These are phyloP conservation scores for Aldabrachelys gigantea DNA, from an alignment of 2,113 vertebrate species.

Conservation along the genomic window DNA sequence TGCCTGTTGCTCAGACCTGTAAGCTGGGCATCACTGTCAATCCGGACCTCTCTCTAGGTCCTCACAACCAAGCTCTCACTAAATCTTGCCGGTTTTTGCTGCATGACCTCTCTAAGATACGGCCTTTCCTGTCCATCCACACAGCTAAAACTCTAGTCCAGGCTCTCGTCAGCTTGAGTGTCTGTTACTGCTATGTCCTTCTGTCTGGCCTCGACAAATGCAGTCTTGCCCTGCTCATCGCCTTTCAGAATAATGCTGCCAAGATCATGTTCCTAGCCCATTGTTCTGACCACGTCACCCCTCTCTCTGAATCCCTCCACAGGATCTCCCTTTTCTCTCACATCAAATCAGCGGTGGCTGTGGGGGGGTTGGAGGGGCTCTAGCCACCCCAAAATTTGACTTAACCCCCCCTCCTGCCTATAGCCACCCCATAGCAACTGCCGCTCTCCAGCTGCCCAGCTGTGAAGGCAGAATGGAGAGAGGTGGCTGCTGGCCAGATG, in stretches of 20 bases:
- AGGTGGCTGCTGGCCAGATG: too few species aligned
- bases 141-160: accelerated
- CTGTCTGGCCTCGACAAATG: neutral
- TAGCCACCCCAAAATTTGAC: too few species aligned
- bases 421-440: too few species aligned
- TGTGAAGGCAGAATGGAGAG: too few species aligned
- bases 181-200: neutral
- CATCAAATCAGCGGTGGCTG: too few species aligned
- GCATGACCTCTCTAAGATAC: neutral
- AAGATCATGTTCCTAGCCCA: too few species aligned
- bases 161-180: neutral
- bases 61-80: accelerated
- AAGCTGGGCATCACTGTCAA: neutral
- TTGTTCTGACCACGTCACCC: neutral
- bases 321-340: neutral
- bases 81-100: neutral
- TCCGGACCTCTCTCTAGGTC: neutral
- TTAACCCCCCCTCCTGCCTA: too few species aligned
- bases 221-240: neutral
- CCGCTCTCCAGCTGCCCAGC: too few species aligned
- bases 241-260: too few species aligned
- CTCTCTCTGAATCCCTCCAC: neutral
- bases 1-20: accelerated
- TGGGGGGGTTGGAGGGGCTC: too few species aligned
- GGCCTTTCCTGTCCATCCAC: neutral